phyloP scores from a whole-genome alignment of 2,888 invertebrate species.

The Baccha elongata region DNA sequence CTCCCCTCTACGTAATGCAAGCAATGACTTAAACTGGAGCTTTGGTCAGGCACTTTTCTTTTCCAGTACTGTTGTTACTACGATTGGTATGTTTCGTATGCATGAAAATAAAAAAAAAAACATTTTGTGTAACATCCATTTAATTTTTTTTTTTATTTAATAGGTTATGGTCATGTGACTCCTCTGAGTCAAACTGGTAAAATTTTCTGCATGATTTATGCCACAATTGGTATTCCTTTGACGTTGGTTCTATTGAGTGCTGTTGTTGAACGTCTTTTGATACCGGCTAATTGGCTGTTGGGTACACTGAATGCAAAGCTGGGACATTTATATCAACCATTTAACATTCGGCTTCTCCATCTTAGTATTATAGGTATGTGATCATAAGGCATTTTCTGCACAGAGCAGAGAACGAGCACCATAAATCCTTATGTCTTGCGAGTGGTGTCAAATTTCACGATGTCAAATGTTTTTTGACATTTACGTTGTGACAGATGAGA shows the following conservation, averaged over 20 bases:
- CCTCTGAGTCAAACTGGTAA: constrained; percentile 93
- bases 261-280: constrained; percentile 90
- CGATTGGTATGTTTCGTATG: constrained; percentile 87
- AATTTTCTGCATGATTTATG: constrained; percentile 93
- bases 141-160: constrained; percentile 54
- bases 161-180: constrained; percentile 95
- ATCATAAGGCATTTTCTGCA: too few relatives aligned
- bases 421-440: too few relatives aligned
- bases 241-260: constrained; percentile 92
- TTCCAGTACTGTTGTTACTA: constrained; percentile 93
- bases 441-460: too few relatives aligned
- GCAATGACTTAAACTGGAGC: constrained; percentile 93
- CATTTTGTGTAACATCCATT: background rate
- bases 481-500: too few relatives aligned
- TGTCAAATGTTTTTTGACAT: too few relatives aligned
- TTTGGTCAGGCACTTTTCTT: constrained; percentile 95
- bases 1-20: constrained; percentile 88
- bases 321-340: constrained; percentile 88
- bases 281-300: constrained; percentile 88
- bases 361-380: constrained; percentile 86
- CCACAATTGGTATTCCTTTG: constrained; percentile 92
- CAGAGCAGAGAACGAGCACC: too few relatives aligned
- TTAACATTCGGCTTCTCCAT: constrained; percentile 90
- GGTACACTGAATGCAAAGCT: constrained; percentile 86
- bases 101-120: background rate